These are phyloP conservation scores for Stylophora pistillata DNA, from an alignment of 64 coral and sea anemone genomes.

Conservation along the genomic window DNA sequence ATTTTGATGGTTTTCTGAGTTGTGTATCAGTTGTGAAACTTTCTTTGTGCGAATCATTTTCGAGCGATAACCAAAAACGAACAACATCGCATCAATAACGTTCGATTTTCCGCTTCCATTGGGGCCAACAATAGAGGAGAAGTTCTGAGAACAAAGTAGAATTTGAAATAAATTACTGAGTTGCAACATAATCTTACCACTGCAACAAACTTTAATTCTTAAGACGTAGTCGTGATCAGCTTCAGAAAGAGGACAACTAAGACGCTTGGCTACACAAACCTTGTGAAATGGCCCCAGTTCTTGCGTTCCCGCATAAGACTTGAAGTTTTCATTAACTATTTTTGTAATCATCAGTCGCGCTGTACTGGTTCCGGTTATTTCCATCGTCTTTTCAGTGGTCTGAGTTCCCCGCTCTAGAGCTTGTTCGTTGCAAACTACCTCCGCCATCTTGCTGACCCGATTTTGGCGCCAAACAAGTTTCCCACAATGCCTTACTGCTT, in stretches of 20 bases:
- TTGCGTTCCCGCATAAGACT: slow-evolving; percentile 91
- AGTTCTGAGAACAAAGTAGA: slow-evolving; percentile 61
- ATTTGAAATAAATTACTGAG: not conserved
- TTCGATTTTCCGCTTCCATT: slow-evolving; percentile 99
- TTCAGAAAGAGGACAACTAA: too few species aligned
- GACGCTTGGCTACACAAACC: slow-evolving; percentile 19
- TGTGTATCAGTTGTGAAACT: slow-evolving; percentile 95
- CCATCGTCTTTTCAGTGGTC: slow-evolving; percentile 22
- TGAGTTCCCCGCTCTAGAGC: not conserved
- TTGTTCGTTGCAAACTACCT: slow-evolving; percentile 19
- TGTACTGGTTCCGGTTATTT: not conserved
- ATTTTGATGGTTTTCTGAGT: slow-evolving; percentile 86
- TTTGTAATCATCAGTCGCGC: slow-evolving; percentile 95
- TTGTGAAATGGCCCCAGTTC: slow-evolving; percentile 99
- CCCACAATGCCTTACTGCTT: not conserved
- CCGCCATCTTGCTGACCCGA: slow-evolving; percentile 14
- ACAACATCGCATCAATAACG: slow-evolving; percentile 98
- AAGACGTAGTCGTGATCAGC: too few species aligned
- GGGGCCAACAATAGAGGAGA: slow-evolving; percentile 98
- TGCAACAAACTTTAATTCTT: not conserved
- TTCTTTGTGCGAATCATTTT: slow-evolving; percentile 99
- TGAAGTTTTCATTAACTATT: slow-evolving; percentile 99
- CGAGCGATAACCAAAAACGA: slow-evolving; percentile 97
- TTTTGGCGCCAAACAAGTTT: slow-evolving; percentile 45
- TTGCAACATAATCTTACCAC: not conserved